A percentile compares a stretch with the other conserved stretches of the same genome.
These are phyloP conservation scores for Seladonia tumulorum DNA, from an alignment of 2,888 invertebrate species.

Conservation along the genomic window DNA sequence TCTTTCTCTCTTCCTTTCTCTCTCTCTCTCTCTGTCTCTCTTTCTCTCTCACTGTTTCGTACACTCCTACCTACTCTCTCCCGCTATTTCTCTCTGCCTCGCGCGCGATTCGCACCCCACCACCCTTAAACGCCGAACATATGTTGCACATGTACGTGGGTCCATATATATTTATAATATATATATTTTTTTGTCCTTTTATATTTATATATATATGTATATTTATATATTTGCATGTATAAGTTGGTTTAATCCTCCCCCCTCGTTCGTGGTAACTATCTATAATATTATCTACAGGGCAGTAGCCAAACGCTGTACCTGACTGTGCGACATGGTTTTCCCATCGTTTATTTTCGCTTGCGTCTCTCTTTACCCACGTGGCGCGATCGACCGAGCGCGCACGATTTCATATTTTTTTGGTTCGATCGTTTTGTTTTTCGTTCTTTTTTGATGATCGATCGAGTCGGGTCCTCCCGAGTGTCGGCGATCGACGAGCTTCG, in stretches of 20 bases:
- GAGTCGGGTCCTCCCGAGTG: background rate
- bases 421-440: background rate
- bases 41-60: slow-evolving; percentile 48
- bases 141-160: slow-evolving; percentile 57
- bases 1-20: background rate
- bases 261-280: slow-evolving; percentile 72
- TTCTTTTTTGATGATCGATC: background rate
- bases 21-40: slow-evolving; percentile 47
- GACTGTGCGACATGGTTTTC: slow-evolving; percentile 67
- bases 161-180: slow-evolving; percentile 61
- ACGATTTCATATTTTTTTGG: background rate
- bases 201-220: slow-evolving; percentile 64
- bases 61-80: slow-evolving; percentile 29
- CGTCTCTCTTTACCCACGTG: slow-evolving; percentile 40
- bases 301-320: slow-evolving; percentile 78
- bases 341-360: background rate
- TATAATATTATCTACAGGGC: slow-evolving; percentile 78
- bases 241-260: slow-evolving; percentile 57
- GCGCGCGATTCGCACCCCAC: slow-evolving; percentile 62
- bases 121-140: slow-evolving; percentile 55
- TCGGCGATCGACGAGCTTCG: slow-evolving; percentile 32
- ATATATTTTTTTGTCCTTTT: slow-evolving; percentile 53
- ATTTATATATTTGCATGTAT: slow-evolving; percentile 69
- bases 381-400: slow-evolving; percentile 38
- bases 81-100: slow-evolving; percentile 39